Evolutionary conservation across 2,888 invertebrate species (phyloP).

Genomic region (Leptopilina syphax): DNA sequence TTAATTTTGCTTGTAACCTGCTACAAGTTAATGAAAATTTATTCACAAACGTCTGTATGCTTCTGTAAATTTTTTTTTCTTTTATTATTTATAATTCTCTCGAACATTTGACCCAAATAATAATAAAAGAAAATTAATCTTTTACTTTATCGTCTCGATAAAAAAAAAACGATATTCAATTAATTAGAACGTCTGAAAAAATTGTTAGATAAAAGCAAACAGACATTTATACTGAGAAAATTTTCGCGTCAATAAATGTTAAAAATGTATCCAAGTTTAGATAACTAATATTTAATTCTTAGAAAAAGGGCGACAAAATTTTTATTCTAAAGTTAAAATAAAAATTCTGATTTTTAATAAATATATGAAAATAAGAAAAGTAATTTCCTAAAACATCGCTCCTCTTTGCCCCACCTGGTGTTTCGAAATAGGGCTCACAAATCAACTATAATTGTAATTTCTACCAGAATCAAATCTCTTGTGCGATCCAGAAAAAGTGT

Average conservation of each 20-base stretch:
- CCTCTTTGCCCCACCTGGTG: constrained; percentile 33
- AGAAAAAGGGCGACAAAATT: no score
- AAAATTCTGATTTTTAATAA: no score
- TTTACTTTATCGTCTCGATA: no score
- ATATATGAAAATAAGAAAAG: constrained; percentile 14
- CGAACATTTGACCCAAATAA: no score
- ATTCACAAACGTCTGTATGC: neutral
- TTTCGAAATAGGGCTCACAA: constrained; percentile 41
- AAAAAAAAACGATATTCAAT: no score
- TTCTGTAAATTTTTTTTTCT: neutral
- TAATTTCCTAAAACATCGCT: constrained; percentile 42
- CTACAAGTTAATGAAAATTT: constrained; percentile 2
- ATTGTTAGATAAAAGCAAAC: neutral
- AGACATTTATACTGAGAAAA: neutral
- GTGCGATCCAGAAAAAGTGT: constrained; percentile 65
- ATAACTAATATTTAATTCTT: no score
- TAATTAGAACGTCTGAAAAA: neutral
- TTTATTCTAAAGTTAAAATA: no score
- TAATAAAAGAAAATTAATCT: no score
- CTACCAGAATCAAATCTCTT: constrained; percentile 67
- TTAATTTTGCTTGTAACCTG: neutral
- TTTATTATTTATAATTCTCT: no score
- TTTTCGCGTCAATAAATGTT: no score
- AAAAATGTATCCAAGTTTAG: no score
- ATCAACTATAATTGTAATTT: constrained; percentile 67